Evolutionary conservation across 1,140 invertebrate genomes (phyloP), one percentile per base, ranked within the genome.

Genomic region (Aphelenchoides avenae): DNA sequence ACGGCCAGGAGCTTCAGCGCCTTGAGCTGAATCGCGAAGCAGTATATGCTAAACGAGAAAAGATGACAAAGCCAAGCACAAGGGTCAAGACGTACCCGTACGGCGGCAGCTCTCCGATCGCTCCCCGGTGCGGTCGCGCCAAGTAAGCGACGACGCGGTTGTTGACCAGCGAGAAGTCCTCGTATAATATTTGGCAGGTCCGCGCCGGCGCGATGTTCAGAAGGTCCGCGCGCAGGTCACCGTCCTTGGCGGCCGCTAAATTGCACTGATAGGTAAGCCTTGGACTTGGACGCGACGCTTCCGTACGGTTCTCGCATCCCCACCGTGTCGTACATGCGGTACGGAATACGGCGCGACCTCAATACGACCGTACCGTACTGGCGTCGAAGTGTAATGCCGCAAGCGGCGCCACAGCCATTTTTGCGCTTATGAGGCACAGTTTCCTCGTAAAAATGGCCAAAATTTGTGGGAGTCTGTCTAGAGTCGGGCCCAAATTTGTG

Each of bases 181-280:
- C 59, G 34, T 66, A 64, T 15, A 66, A 27, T 33, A 52, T 54
- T 33, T 56, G 18, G 24, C 64, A 66, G 1, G 70, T 48, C 11
- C 29, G 37, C 2, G 64, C 46, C 20, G 50, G 53, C 24, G 64
- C 22, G n/a, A 11, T 15, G 24, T 66, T 52, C 33, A 63, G 50
- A 31, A 63, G 27, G 37, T 66, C 59, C 20, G n/a, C 27, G 11
- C 61, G 33, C n/a, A 46, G 44, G 2, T 63, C 63, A 39, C 67
- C 63, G 37, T 63, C 61, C 22, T 39, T 47, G 29, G 61, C 39
- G 20, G 67, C 33, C 2, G 60, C 61, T 62, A 30, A 62, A 57
- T 57, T 20, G 36, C 47, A n/a, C 30, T n/a, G n/a, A n/a, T n/a
- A n/a, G n/a, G n/a, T n/a, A n/a, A n/a, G n/a, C n/a, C n/a, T n/a